Conservation (phyloP, 2,113 vertebrate genomes). For the Cochlearius cochlearius region DNA sequence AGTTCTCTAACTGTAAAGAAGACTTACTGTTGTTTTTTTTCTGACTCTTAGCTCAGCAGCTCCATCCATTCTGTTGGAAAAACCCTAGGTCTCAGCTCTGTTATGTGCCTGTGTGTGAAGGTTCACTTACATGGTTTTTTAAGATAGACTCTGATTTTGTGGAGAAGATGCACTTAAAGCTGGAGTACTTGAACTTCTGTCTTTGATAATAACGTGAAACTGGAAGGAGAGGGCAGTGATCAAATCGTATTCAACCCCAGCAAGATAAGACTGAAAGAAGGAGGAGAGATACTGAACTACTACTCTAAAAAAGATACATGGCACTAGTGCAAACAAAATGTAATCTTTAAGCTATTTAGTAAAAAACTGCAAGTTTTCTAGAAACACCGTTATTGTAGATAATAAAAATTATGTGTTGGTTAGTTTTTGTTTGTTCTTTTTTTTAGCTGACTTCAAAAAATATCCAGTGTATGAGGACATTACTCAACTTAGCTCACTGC, state of each 20-base stretch:
- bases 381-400: not conserved
- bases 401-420: not conserved
- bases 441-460: conserved; percentile 95
- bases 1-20: not conserved
- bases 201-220: not conserved
- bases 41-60: not conserved
- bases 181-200: not conserved
- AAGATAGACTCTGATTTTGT: not conserved
- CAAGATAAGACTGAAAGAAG: not conserved
- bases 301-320: not conserved
- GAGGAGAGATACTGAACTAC: not conserved
- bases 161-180: not conserved
- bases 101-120: not conserved
- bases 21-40: not conserved
- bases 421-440: not conserved
- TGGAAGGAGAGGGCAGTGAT: not conserved
- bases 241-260: not conserved
- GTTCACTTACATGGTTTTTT: not conserved
- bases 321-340: not conserved
- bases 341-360: not conserved
- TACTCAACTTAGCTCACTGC: conserved; percentile 95
- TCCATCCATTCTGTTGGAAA: not conserved
- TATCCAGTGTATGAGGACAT: conserved; percentile 97
- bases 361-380: not conserved
- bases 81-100: not conserved